Percentiles rank a stretch among this genome's conserved stretches.
Conservation (phyloP, 2,888 invertebrate genomes). For the Venusia cambrica region DNA sequence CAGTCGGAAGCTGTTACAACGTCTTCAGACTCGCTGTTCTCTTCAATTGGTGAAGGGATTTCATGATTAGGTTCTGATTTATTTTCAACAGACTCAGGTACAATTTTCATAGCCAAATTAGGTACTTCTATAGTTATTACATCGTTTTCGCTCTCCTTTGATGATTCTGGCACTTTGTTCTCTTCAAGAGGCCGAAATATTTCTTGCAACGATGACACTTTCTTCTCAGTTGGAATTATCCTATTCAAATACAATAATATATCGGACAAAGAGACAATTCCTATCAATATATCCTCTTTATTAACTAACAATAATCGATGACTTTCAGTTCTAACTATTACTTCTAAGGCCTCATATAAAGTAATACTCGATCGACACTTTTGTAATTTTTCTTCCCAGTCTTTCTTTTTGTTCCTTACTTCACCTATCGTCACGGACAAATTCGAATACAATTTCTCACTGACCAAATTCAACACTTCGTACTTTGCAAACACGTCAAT, state of each 20-base stretch:
- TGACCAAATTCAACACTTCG: conserved; percentile 88
- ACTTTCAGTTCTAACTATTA: conserved; percentile 94
- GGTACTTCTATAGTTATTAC: conserved; percentile 69
- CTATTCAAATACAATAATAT: conserved; percentile 77
- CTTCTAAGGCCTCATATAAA: conserved; percentile 91
- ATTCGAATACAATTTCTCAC: conserved; percentile 95
- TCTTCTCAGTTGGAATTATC: conserved; percentile 73
- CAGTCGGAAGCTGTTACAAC: conserved; percentile 35
- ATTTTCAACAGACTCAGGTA: conserved; percentile 49
- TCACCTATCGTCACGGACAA: conserved; percentile 91
- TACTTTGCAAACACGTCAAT: conserved; percentile 75
- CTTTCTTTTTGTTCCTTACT: conserved; percentile 92
- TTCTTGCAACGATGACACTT: conserved; percentile 73
- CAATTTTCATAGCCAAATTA: conserved; percentile 43
- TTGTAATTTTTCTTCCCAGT: conserved; percentile 95
- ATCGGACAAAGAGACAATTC: conserved; percentile 74
- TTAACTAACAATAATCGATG: conserved; percentile 78
- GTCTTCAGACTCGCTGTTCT: conserved; percentile 35
- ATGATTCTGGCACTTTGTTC: conserved; percentile 68
- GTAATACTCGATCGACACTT: conserved; percentile 93
- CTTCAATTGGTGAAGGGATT: conserved; percentile 24
- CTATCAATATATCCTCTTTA: conserved; percentile 72
- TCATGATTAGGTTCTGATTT: conserved; percentile 34
- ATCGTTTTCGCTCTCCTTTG: conserved; percentile 69
- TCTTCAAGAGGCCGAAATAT: conserved; percentile 73